A percentile compares a stretch with the other conserved stretches of the same genome.
phyloP scores from a whole-genome alignment of 2,113 vertebrate species.

The Daboia siamensis region DNA sequence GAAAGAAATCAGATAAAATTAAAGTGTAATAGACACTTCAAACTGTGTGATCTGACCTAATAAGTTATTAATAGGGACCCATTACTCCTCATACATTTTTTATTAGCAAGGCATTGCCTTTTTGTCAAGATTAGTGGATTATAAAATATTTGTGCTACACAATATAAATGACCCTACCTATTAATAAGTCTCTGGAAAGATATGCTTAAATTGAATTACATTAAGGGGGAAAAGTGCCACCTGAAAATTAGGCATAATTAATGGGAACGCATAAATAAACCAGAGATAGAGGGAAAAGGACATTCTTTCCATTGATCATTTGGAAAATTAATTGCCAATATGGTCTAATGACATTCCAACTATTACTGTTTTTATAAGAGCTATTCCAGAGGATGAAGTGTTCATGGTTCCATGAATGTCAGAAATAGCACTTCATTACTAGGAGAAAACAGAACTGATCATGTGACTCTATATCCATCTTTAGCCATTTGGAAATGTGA shows the following conservation, averaged over 20 bases:
- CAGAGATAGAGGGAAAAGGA: constrained; percentile 69
- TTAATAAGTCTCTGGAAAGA: constrained; percentile 82
- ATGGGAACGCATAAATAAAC: constrained; percentile 75
- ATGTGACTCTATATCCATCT: constrained; percentile 48
- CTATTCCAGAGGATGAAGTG: constrained; percentile 50
- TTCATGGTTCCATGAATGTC: constrained; percentile 46
- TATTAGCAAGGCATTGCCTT: constrained; percentile 88
- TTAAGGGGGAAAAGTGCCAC: constrained; percentile 71
- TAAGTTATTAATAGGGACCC: constrained; percentile 96
- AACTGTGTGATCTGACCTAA: constrained; percentile 83
- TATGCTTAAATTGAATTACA: constrained; percentile 84
- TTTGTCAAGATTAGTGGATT: constrained; percentile 91
- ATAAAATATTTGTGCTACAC: constrained; percentile 94
- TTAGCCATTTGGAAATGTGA: constrained; percentile 43
- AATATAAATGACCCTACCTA: constrained; percentile 86
- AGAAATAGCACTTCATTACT: constrained; percentile 51
- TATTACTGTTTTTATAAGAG: constrained; percentile 73
- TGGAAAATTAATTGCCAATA: constrained; percentile 65
- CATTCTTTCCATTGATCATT: constrained; percentile 70
- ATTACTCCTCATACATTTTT: constrained; percentile 97
- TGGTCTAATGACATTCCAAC: constrained; percentile 58
- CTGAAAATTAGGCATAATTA: constrained; percentile 78
- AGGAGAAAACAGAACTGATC: constrained; percentile 41
- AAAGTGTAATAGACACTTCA: constrained; percentile 79
- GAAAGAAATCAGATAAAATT: constrained; percentile 78